Percentiles rank a stretch among this genome's conserved stretches.
Evolutionary conservation across 2,113 vertebrate genomes (phyloP).

Genomic region (Tiliqua scincoides): DNA sequence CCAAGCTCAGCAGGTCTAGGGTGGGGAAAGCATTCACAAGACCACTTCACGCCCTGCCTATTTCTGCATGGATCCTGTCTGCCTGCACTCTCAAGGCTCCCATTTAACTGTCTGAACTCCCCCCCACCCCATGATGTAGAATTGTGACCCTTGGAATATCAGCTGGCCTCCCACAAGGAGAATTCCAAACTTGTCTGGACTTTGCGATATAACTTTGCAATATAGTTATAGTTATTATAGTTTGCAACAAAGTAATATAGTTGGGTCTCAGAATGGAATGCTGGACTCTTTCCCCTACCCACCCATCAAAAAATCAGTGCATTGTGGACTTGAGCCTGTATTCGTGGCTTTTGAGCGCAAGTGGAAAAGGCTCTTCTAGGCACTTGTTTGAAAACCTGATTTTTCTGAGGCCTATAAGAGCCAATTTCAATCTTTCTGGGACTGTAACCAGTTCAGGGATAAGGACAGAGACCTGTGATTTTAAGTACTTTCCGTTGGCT

Average conservation of each 20-base stretch:
- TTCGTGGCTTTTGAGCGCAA: background rate
- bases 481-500: background rate
- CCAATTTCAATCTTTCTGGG: background rate
- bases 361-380: background rate
- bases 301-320: background rate
- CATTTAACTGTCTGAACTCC: background rate
- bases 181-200: too few relatives aligned
- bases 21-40: too few relatives aligned
- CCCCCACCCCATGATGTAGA: background rate
- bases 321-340: too few relatives aligned
- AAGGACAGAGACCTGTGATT: too few relatives aligned
- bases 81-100: too few relatives aligned
- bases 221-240: too few relatives aligned
- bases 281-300: background rate
- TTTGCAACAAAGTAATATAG: too few relatives aligned
- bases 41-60: background rate
- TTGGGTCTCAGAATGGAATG: background rate
- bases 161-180: background rate
- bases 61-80: too few relatives aligned
- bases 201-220: background rate
- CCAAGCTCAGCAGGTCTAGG: too few relatives aligned
- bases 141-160: background rate
- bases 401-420: background rate
- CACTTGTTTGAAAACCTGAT: background rate
- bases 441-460: background rate